Evolutionary conservation across 2,888 invertebrate species (phyloP), one percentile per base, ranked within the genome.

Genomic region (Phytoseiulus persimilis): DNA sequence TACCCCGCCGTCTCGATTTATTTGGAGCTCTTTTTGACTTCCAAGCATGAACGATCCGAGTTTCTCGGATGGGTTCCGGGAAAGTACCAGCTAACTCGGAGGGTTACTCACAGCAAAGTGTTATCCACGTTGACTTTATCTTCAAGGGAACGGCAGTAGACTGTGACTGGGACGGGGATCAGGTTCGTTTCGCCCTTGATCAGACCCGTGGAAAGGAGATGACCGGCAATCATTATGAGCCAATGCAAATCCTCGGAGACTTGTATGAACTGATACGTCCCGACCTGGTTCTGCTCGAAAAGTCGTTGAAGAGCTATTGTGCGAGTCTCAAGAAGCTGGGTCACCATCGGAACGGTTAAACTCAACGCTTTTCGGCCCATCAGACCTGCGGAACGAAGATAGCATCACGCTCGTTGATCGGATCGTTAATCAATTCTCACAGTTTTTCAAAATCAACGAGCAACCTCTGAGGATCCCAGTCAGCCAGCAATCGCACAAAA

Each of bases 231-330:
- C 92, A 98, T 94, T 39, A 97, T 93, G 45, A 96, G 94, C 98
- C 97, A 98, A 92, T 97, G 97, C 32, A 97, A 93, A 93, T 97
- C 97, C 93, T 98, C 97, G 92, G 87, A 87, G 18, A 33, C 32
- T 87, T 87, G 87, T 23, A 96, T 92, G 90, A 94, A 93, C 32
- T 91, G 90, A 83, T 92, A 92, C 84, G 92, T 92, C 84, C 92
- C 90, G 32, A 92, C 91, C 90, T 89, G n/a, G 89, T 31, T 89
- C 89, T 92, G 91, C 90, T 93, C 92, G 65, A 94, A 92, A 89
- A 93, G 93, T 2, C 93, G 93, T 90, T 93, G 93, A 83, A 94
- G 94, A 92, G 94, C 93, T 90, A 93, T 94, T 90, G 95, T 95
- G 91, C 95, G 93, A 90, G 95, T 94, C 91, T 95, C 95, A 31